Base-by-base conservation (phyloP, 2,888 invertebrate species). In the Scaptomyza parva region DNA sequence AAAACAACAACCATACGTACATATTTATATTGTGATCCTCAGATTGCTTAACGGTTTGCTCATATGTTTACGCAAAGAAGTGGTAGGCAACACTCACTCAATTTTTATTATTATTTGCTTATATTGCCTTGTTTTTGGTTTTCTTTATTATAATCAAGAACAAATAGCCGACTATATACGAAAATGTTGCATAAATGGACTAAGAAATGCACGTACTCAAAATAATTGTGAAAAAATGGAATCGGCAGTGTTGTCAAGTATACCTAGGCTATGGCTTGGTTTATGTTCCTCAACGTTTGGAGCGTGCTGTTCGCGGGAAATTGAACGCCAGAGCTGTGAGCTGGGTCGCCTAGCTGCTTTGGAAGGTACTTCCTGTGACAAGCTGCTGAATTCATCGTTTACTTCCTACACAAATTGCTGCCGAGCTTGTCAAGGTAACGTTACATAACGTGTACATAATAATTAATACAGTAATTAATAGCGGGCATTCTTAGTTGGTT, bases 281-380 rank as follows among this genome's bases (percentile, higher is more conserved):
- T 88, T 93, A 1, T 95, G 95, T 75, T 88, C 94, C 39, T 93
- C 94, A n/a, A 93, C 94, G 0, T 92, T 94, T 22, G 93, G 93
- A 57, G 93, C 95, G 30, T 95, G 95, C 82, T 95, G 95, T 88
- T 92, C 93, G 24, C 92, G 92, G 14, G 92, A 93, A 72, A 87
- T 92, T 53, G 92, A 93, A 5, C 79, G 86, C n/a, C 83, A 89
- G 47, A 88, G 89, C 54, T 92, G 92, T 61, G 81, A 88, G 8
- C 83, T 88, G 8, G 92, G 91, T 9, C 88, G 90, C 0, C 69
- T 81, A 39, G 91, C 89, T 3, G 91, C 90, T 0, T 70, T 88
- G 35, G 86, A 76, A 9, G 89, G 90, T 0, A 79, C 87, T 3
- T 86, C 89, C 2, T 91, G 91, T 18, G 85, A 85, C 8, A 81